Percentiles rank a stretch among this genome's conserved stretches.
Conservation (phyloP, 2,888 invertebrate genomes). For the Phoronis australis region DNA sequence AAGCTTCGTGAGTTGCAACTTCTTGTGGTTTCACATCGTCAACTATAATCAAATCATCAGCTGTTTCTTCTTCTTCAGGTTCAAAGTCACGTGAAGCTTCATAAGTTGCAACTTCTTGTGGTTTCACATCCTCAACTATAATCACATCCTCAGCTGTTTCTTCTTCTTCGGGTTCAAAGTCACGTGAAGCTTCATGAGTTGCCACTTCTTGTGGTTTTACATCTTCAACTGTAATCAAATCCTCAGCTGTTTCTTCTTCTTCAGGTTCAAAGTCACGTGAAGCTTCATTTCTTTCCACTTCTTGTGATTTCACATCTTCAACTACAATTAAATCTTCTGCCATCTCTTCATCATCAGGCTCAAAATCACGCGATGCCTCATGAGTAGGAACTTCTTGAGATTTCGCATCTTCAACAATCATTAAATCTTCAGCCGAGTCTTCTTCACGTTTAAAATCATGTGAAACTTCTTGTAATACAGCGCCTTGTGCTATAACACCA, state of each 20-base stretch:
- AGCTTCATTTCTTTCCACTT: slow-evolving; percentile 16
- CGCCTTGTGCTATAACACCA: neutral
- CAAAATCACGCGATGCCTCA: slow-evolving; percentile 35
- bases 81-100: too few relatives aligned
- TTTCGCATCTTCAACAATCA: too few relatives aligned
- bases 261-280: slow-evolving; percentile 15
- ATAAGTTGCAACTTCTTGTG: too few relatives aligned
- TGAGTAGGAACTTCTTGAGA: too few relatives aligned
- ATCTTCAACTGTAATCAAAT: slow-evolving; percentile 4
- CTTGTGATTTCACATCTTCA: slow-evolving; percentile 20
- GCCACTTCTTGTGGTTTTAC: slow-evolving; percentile 6
- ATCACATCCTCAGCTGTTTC: too few relatives aligned
- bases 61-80: too few relatives aligned
- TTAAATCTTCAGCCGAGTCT: slow-evolving; percentile 1
- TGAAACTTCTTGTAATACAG: slow-evolving; percentile 24
- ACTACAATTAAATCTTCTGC: slow-evolving; percentile 10
- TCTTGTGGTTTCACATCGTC: slow-evolving; percentile 40
- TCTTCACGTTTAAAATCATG: slow-evolving; percentile 16
- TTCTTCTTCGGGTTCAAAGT: too few relatives aligned
- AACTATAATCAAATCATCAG: too few relatives aligned
- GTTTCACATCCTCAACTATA: too few relatives aligned
- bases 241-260: slow-evolving; percentile 3
- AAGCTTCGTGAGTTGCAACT: slow-evolving; percentile 39
- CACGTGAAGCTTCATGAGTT: too few relatives aligned
- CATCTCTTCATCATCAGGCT: slow-evolving; percentile 4